Base-by-base conservation (phyloP, 2,797 vertebrate genomes). In the Serranus cabrilla region DNA sequence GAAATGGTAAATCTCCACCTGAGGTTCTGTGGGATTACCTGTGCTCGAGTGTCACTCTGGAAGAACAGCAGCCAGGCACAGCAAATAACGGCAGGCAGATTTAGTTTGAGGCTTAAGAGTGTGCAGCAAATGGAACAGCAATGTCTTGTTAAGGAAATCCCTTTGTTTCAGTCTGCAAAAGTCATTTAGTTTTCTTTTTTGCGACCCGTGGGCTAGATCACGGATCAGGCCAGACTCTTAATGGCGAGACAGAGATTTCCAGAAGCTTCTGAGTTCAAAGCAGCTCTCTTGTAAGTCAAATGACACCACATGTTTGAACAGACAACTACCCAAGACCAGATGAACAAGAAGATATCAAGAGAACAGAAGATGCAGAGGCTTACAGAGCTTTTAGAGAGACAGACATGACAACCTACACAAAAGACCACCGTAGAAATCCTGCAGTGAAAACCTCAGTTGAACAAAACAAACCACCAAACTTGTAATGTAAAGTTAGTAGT, bases 181-280 rank as follows among this genome's bases (percentile, higher is more conserved):
- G 85, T 86, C 49, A 82, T 86, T 91, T 85, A 27, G 63, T 67
- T 62, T 57, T 46, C 42, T 77, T 70, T 76, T 64, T 77, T 74
- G 63, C 56, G 81, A 91, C 74, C 83, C 67, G 12, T 21, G 55
- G 69, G 70, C 54, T 80, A 73, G 64, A 83, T 69, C 21, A 9
- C 5, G 79, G 89, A 91, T 93, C 89, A 91, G 84, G 68, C 59
- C 67, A 59, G 73, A 76, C 56, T 89, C 90, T 93, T 91, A 94
- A 93, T 89, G 76, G 83, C 11, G 16, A 87, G 82, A 82, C 79
- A 68, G 77, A 87, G 74, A 86, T 85, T 89, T 88, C 46, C 72
- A 72, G 52, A 68, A 63, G 78, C 65, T 74, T 76, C 59, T 13
- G 17, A 70, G 63, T 76, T 87, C 62, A 76, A 56, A 34, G 80